These are phyloP conservation scores for Ligdia adustata DNA, from an alignment of 2,888 invertebrate species.

Conservation along the genomic window DNA sequence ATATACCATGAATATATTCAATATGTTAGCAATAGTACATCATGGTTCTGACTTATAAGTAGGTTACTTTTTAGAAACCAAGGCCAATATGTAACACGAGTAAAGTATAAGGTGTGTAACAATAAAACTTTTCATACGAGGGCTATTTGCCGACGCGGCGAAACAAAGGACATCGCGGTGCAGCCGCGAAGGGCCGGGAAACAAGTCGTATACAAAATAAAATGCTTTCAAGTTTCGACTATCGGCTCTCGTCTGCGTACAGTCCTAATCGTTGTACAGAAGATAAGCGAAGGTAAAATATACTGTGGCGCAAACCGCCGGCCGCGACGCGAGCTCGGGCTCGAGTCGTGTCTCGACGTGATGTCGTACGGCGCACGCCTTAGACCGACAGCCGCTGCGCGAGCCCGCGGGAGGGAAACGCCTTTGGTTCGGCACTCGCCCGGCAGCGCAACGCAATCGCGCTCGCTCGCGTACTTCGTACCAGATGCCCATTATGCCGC, in stretches of 20 bases:
- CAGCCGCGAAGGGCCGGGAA: constrained; percentile 32
- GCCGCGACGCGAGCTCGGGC: constrained; percentile 47
- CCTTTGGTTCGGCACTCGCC: constrained; percentile 60
- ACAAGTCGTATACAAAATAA: constrained; percentile 50
- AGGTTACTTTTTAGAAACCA: constrained; percentile 62
- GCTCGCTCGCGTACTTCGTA: constrained; percentile 31
- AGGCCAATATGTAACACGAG: constrained; percentile 58
- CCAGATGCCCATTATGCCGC: constrained; percentile 67
- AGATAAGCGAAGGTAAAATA: constrained; percentile 64
- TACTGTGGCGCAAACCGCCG: constrained; percentile 55
- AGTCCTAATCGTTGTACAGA: constrained; percentile 65
- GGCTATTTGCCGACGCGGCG: constrained; percentile 47
- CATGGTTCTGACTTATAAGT: constrained; percentile 36
- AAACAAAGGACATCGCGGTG: constrained; percentile 55
- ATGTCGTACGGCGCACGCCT: constrained; percentile 72
- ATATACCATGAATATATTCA: constrained; percentile 14
- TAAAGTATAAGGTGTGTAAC: constrained; percentile 50
- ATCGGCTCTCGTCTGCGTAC: constrained; percentile 52
- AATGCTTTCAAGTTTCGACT: constrained; percentile 50
- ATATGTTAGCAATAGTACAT: constrained; percentile 22
- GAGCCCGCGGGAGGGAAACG: constrained; percentile 77
- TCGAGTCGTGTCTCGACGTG: constrained; percentile 55
- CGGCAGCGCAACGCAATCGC: constrained; percentile 14
- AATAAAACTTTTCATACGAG: constrained; percentile 63
- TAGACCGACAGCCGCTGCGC: constrained; percentile 61